Percentiles rank a stretch among this genome's conserved stretches.
Conservation (phyloP, 2,113 vertebrate species). For the Pseudopodoces humilis region DNA sequence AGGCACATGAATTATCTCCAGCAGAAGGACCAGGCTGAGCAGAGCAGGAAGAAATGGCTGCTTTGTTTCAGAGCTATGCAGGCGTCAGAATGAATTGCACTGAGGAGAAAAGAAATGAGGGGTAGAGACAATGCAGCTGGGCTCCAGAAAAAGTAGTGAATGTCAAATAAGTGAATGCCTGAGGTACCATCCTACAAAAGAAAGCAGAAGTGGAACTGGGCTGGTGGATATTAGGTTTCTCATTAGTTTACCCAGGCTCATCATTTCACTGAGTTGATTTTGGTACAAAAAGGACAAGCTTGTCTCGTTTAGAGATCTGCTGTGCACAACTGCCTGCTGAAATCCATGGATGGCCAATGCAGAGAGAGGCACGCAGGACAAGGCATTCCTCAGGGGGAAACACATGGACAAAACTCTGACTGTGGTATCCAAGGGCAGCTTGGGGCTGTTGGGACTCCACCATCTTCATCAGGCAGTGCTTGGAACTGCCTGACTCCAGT, state of each 20-base stretch:
- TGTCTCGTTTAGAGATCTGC: fast-evolving
- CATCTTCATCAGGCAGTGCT: not conserved
- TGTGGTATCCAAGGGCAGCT: not conserved
- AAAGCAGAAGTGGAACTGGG: not conserved
- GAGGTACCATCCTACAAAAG: not conserved
- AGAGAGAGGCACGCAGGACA: not conserved
- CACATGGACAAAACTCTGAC: not conserved
- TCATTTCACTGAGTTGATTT: not conserved
- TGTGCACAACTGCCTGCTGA: not conserved
- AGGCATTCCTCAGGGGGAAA: not conserved
- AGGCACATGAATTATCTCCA: constrained; percentile 4
- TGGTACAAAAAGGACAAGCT: not conserved
- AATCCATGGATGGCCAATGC: not conserved
- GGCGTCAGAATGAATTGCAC: not conserved
- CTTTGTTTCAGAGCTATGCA: not conserved
- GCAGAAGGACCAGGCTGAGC: not conserved
- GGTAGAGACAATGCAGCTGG: not conserved
- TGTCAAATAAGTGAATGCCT: not conserved
- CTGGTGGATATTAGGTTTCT: not conserved
- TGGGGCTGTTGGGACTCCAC: not conserved
- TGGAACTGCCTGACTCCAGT: not conserved
- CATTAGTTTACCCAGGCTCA: not conserved
- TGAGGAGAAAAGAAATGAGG: not conserved
- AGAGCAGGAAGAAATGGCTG: not conserved
- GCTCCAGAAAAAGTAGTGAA: not conserved